Evolutionary conservation across 2,888 invertebrate genomes (phyloP), one percentile per base, ranked within the genome.

Genomic region (Rhodophaea formosa): DNA sequence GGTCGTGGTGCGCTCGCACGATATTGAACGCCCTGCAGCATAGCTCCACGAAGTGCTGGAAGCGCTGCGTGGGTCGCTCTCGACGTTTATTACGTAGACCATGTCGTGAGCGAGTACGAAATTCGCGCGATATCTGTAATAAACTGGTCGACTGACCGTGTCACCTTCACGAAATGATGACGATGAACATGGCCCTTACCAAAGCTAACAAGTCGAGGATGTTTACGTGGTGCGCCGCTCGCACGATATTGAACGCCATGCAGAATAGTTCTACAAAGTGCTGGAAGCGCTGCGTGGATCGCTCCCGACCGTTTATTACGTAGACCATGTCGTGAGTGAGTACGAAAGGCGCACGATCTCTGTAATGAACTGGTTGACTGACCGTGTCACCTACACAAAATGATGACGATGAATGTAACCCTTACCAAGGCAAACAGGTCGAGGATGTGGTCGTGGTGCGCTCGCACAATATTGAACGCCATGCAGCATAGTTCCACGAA

Each of bases 51-150:
- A 99, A 99, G 79, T 97, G 95, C 84, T 99, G 99, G 85, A 99
- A 99, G 68, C 96, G 95, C 62, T 96, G 97, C 7, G 97, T 96
- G 42, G 97, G 97, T 68, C 97, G 95, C 79, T 98, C 98, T 1
- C 98, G 98, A 54, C 98, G 84, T 99, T 99, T 74, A 99, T 99
- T n/a, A 99, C 99, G 86, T 98, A 99, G 6, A 97, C 99, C 99
- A 99, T 99, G 82, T 99, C 99, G 30, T 97, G 96, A 0, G 99
- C 99, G 58, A 99, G 86, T 0, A 99, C 98, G 91, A 99, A 99
- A 0, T 99, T 99, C 0, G 98, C 97, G 12, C 99, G 96, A 88
- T 99, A 99, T 72, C 99, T 97, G 81, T 2, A 2, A 23, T 3
- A 23, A 5, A 23, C 23, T n/a, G n/a, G n/a, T n/a, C n/a, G n/a